A percentile compares a stretch with the other conserved stretches of the same genome.
Conservation (phyloP, 2,888 invertebrate genomes). For the Noctuana brunneofusca region DNA sequence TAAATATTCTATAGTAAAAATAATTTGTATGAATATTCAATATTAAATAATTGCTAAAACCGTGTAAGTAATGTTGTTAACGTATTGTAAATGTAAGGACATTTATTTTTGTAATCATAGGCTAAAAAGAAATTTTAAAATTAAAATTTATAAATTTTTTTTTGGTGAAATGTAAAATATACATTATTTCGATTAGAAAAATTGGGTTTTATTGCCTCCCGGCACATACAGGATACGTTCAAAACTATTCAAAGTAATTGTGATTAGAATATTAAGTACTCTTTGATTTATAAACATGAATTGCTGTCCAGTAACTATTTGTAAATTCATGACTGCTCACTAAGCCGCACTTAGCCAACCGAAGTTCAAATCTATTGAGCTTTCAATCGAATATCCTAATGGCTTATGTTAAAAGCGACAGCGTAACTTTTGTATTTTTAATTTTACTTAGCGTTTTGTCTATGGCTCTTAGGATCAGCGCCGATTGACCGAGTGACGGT, state of each 20-base stretch:
- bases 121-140: constrained; percentile 52
- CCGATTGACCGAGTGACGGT: no score
- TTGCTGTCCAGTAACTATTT: background rate
- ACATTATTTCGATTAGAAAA: constrained; percentile 61
- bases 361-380: constrained; percentile 6
- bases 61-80: constrained; percentile 47
- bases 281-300: no score
- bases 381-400: constrained; percentile 14
- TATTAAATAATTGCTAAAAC: constrained; percentile 40
- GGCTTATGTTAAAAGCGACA: constrained; percentile 19
- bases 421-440: background rate
- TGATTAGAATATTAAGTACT: no score
- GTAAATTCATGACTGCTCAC: no score
- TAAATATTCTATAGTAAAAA: constrained; percentile 57
- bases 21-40: constrained; percentile 42
- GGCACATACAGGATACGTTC: background rate
- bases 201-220: constrained; percentile 27
- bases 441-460: no score
- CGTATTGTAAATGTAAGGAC: constrained; percentile 46
- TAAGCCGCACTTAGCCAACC: background rate
- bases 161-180: constrained; percentile 68
- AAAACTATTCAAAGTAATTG: no score
- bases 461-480: no score
- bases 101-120: constrained; percentile 78
- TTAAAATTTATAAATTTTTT: constrained; percentile 57